Conservation (phyloP, 64 coral and sea anemone species). For the Anthopleura sola region DNA sequence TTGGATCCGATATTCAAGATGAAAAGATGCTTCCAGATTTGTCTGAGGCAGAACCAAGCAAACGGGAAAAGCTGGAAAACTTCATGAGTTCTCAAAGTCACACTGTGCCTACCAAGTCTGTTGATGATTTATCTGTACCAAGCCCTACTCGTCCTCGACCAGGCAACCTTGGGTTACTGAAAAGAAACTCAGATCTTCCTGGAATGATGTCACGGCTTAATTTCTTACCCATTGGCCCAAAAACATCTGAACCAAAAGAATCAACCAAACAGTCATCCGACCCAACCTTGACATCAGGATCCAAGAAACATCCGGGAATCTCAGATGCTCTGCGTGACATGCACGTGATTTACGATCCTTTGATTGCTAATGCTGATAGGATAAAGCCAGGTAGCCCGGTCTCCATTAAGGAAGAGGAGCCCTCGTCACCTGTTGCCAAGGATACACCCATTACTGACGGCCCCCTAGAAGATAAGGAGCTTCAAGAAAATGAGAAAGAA, state of each 20-base stretch:
- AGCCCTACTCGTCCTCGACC: conserved; percentile 12
- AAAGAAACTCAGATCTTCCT: conserved; percentile 66
- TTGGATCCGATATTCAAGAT: conserved; percentile 32
- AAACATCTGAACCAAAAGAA: conserved; percentile 16
- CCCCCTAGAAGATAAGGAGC: neutral
- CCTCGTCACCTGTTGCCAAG: neutral
- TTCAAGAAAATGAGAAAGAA: neutral
- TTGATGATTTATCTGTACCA: conserved; percentile 6
- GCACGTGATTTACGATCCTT: conserved; percentile 10
- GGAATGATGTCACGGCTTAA: conserved; percentile 24
- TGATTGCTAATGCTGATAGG: neutral
- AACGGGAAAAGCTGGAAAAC: neutral
- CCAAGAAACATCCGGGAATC: conserved; percentile 11
- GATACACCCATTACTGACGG: neutral
- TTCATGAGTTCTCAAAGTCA: neutral
- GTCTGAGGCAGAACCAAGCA: neutral
- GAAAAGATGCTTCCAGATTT: conserved; percentile 42
- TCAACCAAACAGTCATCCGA: neutral
- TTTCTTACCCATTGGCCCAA: conserved; percentile 19
- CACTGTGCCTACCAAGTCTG: neutral
- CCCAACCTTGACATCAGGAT: neutral
- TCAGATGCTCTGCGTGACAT: conserved; percentile 1
- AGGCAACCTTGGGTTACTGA: conserved; percentile 36
- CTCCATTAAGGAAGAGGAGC: neutral
- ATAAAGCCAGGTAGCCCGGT: neutral